Conservation (phyloP, 2,797 vertebrate genomes). For the Ceryle rudis region DNA sequence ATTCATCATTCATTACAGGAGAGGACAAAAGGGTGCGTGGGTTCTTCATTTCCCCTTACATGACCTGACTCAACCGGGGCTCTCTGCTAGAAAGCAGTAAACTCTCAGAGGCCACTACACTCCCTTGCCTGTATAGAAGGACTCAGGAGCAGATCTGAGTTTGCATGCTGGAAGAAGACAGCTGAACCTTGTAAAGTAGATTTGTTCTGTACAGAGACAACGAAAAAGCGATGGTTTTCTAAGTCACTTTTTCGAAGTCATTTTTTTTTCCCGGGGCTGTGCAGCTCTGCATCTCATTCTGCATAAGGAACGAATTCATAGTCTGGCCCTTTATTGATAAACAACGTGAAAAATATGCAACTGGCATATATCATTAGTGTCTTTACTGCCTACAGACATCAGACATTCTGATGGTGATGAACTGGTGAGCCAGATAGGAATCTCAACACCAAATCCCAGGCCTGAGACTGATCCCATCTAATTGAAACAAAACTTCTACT, state of each 20-base stretch:
- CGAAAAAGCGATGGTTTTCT: not conserved
- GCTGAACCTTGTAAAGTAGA: constrained; percentile 5
- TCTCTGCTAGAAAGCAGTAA: not conserved
- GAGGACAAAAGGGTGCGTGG: not conserved
- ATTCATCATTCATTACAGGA: not conserved
- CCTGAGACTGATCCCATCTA: constrained; percentile 10
- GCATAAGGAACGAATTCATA: constrained; percentile 22
- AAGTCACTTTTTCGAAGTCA: not conserved
- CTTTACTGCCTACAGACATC: constrained; percentile 8
- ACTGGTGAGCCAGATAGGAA: constrained; percentile 28
- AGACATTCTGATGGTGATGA: constrained; percentile 15
- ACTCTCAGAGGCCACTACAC: not conserved
- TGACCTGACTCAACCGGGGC: not conserved
- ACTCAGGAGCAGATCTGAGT: not conserved
- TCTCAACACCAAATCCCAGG: constrained; percentile 32
- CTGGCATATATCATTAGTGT: not conserved
- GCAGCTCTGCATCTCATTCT: constrained; percentile 16
- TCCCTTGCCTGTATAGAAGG: not conserved
- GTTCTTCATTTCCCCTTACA: not conserved
- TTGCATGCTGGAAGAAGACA: not conserved
- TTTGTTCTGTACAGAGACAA: not conserved
- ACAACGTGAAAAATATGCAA: constrained; percentile 38
- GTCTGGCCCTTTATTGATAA: constrained; percentile 42
- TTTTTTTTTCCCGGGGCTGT: not conserved
- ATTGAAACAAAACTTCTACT: constrained; percentile 49